Base-by-base conservation (phyloP, 2,888 invertebrate genomes). In the Sinopyrophorus schimmeli region DNA sequence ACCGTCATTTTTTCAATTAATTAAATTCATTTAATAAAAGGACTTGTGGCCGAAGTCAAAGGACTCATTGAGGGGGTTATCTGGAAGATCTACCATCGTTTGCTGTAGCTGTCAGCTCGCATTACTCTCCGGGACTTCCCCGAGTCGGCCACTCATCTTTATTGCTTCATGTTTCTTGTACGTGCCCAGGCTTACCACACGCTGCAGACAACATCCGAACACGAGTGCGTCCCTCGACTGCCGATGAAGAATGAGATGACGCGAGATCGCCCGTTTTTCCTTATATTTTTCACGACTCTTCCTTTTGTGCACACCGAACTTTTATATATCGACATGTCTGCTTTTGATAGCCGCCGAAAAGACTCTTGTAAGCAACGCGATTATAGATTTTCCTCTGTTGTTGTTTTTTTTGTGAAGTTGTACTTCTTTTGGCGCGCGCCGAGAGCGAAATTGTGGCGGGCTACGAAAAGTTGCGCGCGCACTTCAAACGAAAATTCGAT, bases 101-200 rank as follows among this genome's bases (percentile, higher is more conserved):
- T 55, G 54, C 57, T 60, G 57, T 43, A 51, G 51, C 49, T 60
- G 60, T 60, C 60, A 59, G 60, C 20, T 58, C 42, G 37, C 57
- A 57, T 59, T 56, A 56, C 50, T 59, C 55, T 59, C 40, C 46
- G 47, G 11, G 52, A 54, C 52, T 50, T 59, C 37, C 54, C 47
- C 23, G 54, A 55, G 49, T 51, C 58, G 55, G 60, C 61, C 65
- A 67, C 67, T 66, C 63, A 61, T 65, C 65, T 67, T 67, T 67
- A 67, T 67, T 67, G 66, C 65, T 62, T 63, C 65, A 63, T 65
- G 65, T 65, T 64, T 66, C 66, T 65, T 59, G 65, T 62, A 66
- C 67, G 65, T 66, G 65, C 61, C 57, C 54, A 35, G 59, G 62
- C 58, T 60, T 59, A 58, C 58, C 55, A 58, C 59, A 55, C n/a